Base-by-base conservation (phyloP, 2,113 vertebrate genomes). In the Hippoglossus stenolepis region DNA sequence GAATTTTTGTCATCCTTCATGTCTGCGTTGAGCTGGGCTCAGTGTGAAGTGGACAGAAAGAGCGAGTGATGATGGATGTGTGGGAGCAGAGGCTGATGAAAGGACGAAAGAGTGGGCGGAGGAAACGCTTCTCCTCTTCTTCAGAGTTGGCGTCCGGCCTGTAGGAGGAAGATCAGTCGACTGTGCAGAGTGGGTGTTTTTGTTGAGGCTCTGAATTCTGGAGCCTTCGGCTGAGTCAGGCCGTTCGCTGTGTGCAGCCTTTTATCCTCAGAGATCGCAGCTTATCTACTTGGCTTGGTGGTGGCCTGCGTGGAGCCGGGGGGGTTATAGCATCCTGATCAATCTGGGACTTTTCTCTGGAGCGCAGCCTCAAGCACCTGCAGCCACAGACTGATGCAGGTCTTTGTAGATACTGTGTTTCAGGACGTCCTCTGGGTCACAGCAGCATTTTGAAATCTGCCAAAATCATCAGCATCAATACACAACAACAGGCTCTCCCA, bases 401-500 rank as follows among this genome's bases (percentile, higher is more conserved):
- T 63, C 68, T 72, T 72, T 78, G 64, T 60, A 61, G 83, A 77
- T 60, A 78, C 38, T 54, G 18, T 24, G 58, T 69, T 28, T 20
- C 28, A 59, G 75, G 66, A 53, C 38, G 43, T 49, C 73, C 65
- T 64, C 57, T n/a, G 62, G 78, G 70, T 78, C 70, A 70, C 17
- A 69, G 64, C 14, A 53, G 11, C 26, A 35, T 70, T 57, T 81
- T 20, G 65, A 85, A 77, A 69, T 73, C 69, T 70, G 78, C 18
- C 83, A 78, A 51, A 23, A 69, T 65, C 35, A 56, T 40, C 38
- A 40, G 10, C 60, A 70, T 65, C 70, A 70, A 35, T 10, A 28
- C 57, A 70, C 61, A 62, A 62, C 13, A 24, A 24, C 24, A 24
- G 26, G 31, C 15, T 70, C 80, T 26, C 2, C 65, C 49, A 20